Evolutionary conservation across 2,113 vertebrate genomes (phyloP).

Genomic region (Hippocampus barbouri): DNA sequence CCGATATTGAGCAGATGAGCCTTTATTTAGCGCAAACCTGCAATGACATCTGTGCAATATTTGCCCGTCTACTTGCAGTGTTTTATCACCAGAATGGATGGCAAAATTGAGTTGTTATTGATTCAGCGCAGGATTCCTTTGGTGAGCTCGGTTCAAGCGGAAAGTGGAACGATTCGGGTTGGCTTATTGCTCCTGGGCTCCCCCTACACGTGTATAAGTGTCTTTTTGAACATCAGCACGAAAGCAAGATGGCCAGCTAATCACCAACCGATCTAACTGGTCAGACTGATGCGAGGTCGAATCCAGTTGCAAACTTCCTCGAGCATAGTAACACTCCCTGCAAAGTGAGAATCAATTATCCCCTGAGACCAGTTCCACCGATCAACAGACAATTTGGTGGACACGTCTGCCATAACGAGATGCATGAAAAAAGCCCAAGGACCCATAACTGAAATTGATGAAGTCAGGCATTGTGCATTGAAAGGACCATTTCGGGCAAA

Average conservation of each 20-base stretch:
- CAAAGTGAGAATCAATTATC: too few species aligned
- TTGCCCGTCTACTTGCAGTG: background rate
- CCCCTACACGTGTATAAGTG: background rate
- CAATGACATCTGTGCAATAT: slow-evolving; percentile 7
- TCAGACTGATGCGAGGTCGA: too few species aligned
- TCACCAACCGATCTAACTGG: too few species aligned
- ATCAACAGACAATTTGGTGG: background rate
- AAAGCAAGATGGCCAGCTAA: too few species aligned
- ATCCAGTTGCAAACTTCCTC: too few species aligned
- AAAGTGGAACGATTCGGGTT: background rate
- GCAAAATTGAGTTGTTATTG: background rate
- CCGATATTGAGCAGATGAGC: slow-evolving; percentile 69
- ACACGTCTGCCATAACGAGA: background rate
- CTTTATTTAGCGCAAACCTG: slow-evolving; percentile 59
- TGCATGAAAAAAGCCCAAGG: too few species aligned
- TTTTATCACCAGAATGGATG: background rate
- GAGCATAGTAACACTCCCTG: too few species aligned
- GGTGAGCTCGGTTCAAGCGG: background rate
- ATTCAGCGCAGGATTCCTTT: background rate
- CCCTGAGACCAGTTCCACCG: too few species aligned
- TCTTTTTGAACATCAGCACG: too few species aligned
- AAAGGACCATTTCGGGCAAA: too few species aligned
- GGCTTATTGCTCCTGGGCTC: background rate
- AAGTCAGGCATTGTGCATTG: too few species aligned
- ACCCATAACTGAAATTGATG: too few species aligned